Conservation (phyloP, 2,888 invertebrate species). For the Drosophila tripunctata region DNA sequence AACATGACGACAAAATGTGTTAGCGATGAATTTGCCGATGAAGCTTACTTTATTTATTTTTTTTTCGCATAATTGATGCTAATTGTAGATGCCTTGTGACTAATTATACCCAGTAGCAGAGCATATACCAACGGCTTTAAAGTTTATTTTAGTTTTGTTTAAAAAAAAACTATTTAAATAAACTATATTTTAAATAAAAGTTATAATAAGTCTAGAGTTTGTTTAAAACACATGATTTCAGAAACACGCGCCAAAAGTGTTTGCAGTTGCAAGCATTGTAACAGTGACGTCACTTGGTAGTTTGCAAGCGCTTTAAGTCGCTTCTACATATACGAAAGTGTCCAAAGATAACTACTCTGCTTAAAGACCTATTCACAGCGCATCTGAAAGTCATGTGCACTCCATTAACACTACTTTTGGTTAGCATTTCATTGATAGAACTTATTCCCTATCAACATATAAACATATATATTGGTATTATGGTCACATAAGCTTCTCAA, state of each 20-base stretch:
- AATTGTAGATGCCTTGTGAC: conserved; percentile 61
- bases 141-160: neutral
- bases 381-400: neutral
- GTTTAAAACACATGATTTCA: neutral
- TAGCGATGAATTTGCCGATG: neutral
- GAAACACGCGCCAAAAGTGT: too few relatives aligned
- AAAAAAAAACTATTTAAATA: too few relatives aligned
- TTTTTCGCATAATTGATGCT: conserved; percentile 49
- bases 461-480: conserved; percentile 20
- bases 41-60: neutral
- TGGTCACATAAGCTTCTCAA: conserved; percentile 2
- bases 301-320: too few relatives aligned
- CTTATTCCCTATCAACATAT: conserved; percentile 1
- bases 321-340: too few relatives aligned
- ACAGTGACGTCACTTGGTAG: too few relatives aligned
- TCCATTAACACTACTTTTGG: neutral
- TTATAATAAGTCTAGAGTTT: neutral
- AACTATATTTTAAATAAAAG: neutral
- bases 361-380: neutral
- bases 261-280: too few relatives aligned
- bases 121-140: too few relatives aligned
- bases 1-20: conserved; percentile 41
- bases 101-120: conserved; percentile 17
- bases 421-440: conserved; percentile 41
- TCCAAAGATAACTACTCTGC: neutral